phyloP scores from a whole-genome alignment of 2,797 vertebrate genomes.

The Sarcoramphus papa region DNA sequence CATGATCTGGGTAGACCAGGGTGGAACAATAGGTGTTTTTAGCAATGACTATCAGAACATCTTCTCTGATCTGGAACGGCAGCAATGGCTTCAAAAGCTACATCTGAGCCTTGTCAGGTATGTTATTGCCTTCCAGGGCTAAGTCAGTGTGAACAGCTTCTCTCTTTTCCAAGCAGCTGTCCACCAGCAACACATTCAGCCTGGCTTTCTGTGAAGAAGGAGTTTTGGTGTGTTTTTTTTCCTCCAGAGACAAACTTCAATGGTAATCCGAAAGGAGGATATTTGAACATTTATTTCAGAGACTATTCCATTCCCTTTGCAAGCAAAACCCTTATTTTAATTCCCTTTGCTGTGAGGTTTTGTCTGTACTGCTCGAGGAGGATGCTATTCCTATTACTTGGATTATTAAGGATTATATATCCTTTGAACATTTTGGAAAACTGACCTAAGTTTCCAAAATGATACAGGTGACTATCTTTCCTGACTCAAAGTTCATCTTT shows the following conservation, averaged over 20 bases:
- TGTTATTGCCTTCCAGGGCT: not conserved
- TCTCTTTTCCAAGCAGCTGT: not conserved
- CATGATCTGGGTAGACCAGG: fast-evolving
- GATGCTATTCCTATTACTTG: not conserved
- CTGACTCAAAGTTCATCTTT: not conserved
- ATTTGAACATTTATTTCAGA: not conserved
- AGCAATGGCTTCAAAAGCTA: not conserved
- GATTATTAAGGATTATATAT: not conserved
- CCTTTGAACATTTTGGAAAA: not conserved
- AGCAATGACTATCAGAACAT: not conserved
- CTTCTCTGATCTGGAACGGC: not conserved
- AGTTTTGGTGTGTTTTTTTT: not conserved
- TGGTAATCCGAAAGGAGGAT: not conserved
- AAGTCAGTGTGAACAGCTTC: not conserved
- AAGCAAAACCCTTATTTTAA: not conserved
- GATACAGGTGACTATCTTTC: not conserved
- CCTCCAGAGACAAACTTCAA: not conserved
- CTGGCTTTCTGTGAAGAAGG: not conserved
- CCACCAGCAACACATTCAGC: not conserved
- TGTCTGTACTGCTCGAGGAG: not conserved
- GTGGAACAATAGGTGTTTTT: not conserved
- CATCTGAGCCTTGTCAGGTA: not conserved
- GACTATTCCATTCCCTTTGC: not conserved
- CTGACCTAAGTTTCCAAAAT: not conserved
- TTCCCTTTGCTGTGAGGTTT: not conserved